phyloP scores from a whole-genome alignment of 1,140 invertebrate genomes.

The Diploscapter pachys region DNA sequence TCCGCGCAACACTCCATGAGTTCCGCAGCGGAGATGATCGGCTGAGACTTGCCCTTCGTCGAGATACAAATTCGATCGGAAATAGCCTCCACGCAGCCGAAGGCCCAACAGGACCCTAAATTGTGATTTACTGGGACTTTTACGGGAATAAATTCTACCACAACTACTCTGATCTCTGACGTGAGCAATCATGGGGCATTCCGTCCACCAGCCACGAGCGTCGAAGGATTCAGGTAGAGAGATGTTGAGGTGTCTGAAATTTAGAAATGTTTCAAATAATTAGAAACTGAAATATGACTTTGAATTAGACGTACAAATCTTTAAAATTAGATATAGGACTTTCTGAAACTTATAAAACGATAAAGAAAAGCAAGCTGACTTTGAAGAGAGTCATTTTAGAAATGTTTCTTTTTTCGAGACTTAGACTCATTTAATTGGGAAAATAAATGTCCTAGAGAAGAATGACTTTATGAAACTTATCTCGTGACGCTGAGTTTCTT shows the following conservation, averaged over 20 bases:
- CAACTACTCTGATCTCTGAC: conserved; percentile 63
- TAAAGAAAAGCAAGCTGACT: not conserved
- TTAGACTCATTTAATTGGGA: conserved; percentile 23
- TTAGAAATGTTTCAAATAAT: not conserved
- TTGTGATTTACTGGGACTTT: not conserved
- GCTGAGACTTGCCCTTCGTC: conserved; percentile 70
- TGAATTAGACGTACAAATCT: no score
- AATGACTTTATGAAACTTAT: not conserved
- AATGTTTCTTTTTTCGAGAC: not conserved
- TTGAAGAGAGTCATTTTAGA: not conserved
- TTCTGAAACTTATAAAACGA: no score
- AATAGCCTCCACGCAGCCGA: conserved; percentile 89
- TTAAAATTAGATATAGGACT: no score
- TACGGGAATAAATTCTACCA: conserved; percentile 42
- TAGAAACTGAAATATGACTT: not conserved
- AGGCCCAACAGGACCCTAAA: conserved; percentile 67
- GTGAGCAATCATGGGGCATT: conserved; percentile 68
- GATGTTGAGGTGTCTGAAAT: conserved; percentile 30
- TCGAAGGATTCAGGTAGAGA: conserved; percentile 74
- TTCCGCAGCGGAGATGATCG: conserved; percentile 77
- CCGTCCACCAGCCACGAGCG: conserved; percentile 73
- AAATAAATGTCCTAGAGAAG: conserved; percentile 39
- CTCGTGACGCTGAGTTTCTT: conserved; percentile 31
- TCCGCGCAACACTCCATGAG: conserved; percentile 76
- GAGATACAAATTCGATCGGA: conserved; percentile 83